Evolutionary conservation across 1,140 invertebrate species (phyloP).

Genomic region (Macrocentrus cingulum): DNA sequence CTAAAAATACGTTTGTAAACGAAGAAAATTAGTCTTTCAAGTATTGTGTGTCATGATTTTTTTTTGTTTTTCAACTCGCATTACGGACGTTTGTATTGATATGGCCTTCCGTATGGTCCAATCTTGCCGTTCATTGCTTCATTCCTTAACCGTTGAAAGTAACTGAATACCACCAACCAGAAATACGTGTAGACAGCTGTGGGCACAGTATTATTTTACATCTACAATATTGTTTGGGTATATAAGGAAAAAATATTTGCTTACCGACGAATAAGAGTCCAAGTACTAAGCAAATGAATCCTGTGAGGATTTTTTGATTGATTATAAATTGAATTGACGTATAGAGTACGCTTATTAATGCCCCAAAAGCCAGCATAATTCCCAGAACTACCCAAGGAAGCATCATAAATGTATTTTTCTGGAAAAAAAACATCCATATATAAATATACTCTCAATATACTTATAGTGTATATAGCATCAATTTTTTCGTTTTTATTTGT

Average conservation of each 20-base stretch:
- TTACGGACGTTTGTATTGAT: slow-evolving; percentile 52
- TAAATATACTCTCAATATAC: too few species aligned
- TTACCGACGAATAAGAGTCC: slow-evolving; percentile 51
- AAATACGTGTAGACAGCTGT: slow-evolving; percentile 70
- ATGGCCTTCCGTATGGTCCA: slow-evolving; percentile 57
- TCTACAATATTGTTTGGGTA: too few species aligned
- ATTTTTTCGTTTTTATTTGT: slow-evolving; percentile 26
- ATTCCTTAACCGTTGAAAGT: slow-evolving; percentile 69
- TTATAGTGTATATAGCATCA: too few species aligned
- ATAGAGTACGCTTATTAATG: slow-evolving; percentile 75
- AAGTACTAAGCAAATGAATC: slow-evolving; percentile 64
- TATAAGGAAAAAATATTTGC: too few species aligned
- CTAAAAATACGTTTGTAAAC: neutral
- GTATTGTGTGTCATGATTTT: too few species aligned
- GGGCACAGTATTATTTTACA: too few species aligned
- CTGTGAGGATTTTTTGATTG: slow-evolving; percentile 61
- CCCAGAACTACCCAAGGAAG: slow-evolving; percentile 79
- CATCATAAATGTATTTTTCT: slow-evolving; percentile 79
- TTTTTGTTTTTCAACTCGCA: slow-evolving; percentile 9
- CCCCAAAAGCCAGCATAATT: slow-evolving; percentile 72
- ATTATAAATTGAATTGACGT: slow-evolving; percentile 73
- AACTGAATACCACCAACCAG: slow-evolving; percentile 79
- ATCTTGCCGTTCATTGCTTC: slow-evolving; percentile 66
- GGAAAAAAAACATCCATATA: slow-evolving; percentile 24
- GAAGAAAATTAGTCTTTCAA: too few species aligned